These are phyloP conservation scores for Achlya flavicornis DNA, from an alignment of 2,888 invertebrate species.

Conservation along the genomic window DNA sequence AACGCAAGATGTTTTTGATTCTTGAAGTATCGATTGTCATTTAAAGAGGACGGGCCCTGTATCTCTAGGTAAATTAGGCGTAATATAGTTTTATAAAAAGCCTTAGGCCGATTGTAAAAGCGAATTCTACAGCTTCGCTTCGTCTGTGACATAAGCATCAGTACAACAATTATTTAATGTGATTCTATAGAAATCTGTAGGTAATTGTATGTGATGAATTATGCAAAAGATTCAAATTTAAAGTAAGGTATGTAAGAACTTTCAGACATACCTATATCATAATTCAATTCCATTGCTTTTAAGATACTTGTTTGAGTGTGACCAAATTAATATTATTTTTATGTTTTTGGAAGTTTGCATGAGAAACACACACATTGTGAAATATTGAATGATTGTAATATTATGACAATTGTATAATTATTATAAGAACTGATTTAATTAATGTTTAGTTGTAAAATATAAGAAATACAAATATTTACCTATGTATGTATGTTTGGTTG, in stretches of 20 bases:
- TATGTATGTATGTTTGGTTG: neutral
- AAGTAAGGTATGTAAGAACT: neutral
- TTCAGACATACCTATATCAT: neutral
- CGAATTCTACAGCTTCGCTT: too few species aligned
- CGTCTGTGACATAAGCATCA: too few species aligned
- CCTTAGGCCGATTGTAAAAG: too few species aligned
- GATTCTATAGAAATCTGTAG: neutral
- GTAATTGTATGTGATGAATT: neutral
- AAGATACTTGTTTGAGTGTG: constrained; percentile 11
- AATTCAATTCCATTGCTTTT: too few species aligned
- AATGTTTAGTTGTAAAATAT: neutral
- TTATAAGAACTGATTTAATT: constrained; percentile 3
- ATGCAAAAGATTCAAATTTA: neutral
- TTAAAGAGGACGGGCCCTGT: too few species aligned
- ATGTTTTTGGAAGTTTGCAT: neutral
- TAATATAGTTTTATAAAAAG: too few species aligned
- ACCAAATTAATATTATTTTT: neutral
- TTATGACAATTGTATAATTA: neutral
- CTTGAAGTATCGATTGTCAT: too few species aligned
- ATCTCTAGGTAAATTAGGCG: too few species aligned
- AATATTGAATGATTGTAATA: constrained; percentile 8
- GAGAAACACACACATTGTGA: neutral
- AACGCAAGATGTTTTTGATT: too few species aligned
- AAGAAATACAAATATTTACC: neutral
- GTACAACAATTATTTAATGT: neutral